These are phyloP conservation scores for Barbus barbus DNA, from an alignment of 2,113 vertebrate species.

Conservation along the genomic window DNA sequence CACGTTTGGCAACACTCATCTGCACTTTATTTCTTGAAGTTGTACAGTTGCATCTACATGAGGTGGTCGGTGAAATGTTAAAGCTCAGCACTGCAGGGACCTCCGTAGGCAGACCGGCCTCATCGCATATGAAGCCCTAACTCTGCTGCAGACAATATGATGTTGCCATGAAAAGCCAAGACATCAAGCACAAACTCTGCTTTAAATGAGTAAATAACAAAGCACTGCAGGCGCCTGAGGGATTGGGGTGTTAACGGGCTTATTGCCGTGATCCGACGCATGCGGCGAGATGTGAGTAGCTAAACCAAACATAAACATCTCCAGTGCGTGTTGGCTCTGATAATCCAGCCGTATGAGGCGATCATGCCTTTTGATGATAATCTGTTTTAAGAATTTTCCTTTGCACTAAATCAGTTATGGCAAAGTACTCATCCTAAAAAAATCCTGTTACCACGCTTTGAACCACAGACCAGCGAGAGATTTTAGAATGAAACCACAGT, in stretches of 20 bases:
- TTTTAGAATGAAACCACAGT: slow-evolving; percentile 7
- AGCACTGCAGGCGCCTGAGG: not conserved
- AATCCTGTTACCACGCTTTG: slow-evolving; percentile 26
- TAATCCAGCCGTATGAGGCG: slow-evolving; percentile 34
- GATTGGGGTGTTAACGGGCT: slow-evolving; percentile 25
- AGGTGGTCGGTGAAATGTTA: not conserved
- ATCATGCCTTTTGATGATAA: slow-evolving; percentile 42
- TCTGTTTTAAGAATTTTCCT: slow-evolving; percentile 35
- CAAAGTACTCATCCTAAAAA: slow-evolving; percentile 46
- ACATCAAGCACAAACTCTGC: slow-evolving; percentile 23
- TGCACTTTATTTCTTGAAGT: not conserved
- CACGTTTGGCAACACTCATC: not conserved
- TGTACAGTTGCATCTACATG: not conserved
- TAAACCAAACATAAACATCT: slow-evolving; percentile 56
- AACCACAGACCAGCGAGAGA: slow-evolving; percentile 19
- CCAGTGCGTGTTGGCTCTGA: slow-evolving; percentile 44
- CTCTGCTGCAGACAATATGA: slow-evolving; percentile 53
- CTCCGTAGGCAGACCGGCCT: not conserved
- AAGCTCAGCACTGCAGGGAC: not conserved
- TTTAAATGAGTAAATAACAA: slow-evolving; percentile 45
- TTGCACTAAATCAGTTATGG: slow-evolving; percentile 15
- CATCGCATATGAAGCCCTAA: no score
- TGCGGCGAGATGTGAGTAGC: slow-evolving; percentile 38
- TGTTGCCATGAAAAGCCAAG: slow-evolving; percentile 41
- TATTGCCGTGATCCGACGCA: slow-evolving; percentile 44